Conservation (phyloP, 2,888 invertebrate genomes). For the Andrena haemorrhoa region DNA sequence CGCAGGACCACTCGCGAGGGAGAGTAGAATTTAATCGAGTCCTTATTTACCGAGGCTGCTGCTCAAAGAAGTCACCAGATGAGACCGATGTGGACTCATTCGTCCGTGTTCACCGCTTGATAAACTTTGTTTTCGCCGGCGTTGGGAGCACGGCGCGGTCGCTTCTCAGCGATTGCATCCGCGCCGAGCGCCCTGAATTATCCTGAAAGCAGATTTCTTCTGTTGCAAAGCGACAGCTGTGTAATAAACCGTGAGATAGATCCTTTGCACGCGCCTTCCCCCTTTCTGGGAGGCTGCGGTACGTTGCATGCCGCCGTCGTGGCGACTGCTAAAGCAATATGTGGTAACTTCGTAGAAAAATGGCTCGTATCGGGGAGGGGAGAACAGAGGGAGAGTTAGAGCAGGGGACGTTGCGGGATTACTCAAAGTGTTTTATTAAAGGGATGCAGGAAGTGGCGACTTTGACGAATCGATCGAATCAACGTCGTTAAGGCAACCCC, state of each 20-base stretch:
- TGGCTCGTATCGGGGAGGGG: not conserved
- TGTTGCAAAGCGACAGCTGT: constrained; percentile 5
- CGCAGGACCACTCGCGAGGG: constrained; percentile 42
- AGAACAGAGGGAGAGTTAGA: not conserved
- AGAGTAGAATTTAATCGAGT: constrained; percentile 72
- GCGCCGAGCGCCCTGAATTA: constrained; percentile 8
- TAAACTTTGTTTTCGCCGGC: constrained; percentile 63
- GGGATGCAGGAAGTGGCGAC: not conserved
- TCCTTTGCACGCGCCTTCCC: not conserved
- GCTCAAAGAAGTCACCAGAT: constrained; percentile 66
- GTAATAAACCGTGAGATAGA: constrained; percentile 13
- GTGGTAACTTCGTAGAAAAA: constrained; percentile 6
- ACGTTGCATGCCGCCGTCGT: not conserved
- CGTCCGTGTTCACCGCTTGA: constrained; percentile 51
- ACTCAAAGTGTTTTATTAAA: not conserved
- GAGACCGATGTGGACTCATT: constrained; percentile 56
- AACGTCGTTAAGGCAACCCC: not conserved
- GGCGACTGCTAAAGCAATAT: constrained; percentile 9
- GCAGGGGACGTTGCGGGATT: not conserved
- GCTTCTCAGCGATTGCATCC: not conserved
- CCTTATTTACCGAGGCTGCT: constrained; percentile 64
- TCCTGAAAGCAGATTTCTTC: constrained; percentile 24
- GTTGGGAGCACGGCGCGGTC: constrained; percentile 19
- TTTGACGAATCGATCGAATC: not conserved
- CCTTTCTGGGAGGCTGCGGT: not conserved